phyloP scores from a whole-genome alignment of 2,888 invertebrate species.

The Heliconius hortense region DNA sequence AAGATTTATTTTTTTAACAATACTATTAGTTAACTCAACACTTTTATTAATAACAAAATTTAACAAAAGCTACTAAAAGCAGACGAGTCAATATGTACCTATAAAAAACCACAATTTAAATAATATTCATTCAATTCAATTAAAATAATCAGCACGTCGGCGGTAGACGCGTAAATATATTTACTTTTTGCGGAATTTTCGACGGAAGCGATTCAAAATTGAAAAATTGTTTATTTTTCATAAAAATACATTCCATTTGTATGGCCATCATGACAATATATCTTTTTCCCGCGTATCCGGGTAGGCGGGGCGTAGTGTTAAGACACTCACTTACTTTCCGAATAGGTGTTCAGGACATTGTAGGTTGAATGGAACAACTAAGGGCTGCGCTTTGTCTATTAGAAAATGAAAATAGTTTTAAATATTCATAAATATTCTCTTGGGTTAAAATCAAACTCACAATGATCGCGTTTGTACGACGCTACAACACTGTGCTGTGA shows the following conservation, averaged over 20 bases:
- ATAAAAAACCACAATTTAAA: conserved; percentile 24
- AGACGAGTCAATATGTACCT: conserved; percentile 10
- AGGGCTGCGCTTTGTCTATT: no score
- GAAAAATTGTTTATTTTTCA: conserved; percentile 20
- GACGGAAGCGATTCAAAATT: conserved; percentile 12
- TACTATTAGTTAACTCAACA: no score
- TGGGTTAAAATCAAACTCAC: no score
- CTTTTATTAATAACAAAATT: not conserved
- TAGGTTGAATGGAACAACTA: no score
- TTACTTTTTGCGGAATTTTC: conserved; percentile 22
- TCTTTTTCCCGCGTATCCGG: no score
- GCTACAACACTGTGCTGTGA: no score
- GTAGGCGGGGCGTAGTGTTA: not conserved
- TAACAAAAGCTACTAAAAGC: not conserved
- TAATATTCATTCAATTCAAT: conserved; percentile 20
- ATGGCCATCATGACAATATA: not conserved
- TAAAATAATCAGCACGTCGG: conserved; percentile 19
- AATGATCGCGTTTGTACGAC: no score
- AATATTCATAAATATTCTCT: no score
- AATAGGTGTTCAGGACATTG: not conserved
- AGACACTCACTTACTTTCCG: not conserved
- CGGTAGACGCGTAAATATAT: conserved; percentile 10
- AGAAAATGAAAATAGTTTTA: no score
- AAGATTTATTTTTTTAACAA: no score
- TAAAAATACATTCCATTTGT: conserved; percentile 11